These are phyloP conservation scores for Drosophila ustulata DNA, from an alignment of 2,888 invertebrate genomes.

Conservation along the genomic window DNA sequence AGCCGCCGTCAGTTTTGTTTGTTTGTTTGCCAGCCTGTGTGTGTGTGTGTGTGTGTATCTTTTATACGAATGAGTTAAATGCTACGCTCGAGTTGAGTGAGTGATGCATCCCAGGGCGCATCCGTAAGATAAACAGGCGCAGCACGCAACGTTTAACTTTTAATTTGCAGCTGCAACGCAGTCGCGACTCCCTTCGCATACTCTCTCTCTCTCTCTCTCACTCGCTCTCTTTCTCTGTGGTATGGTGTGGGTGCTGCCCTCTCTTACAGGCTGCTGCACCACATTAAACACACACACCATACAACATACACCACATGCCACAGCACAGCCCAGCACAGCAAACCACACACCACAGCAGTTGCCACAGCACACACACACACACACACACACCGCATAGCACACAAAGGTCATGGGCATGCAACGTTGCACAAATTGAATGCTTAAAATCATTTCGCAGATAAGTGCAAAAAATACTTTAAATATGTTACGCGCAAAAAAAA, in stretches of 20 bases:
- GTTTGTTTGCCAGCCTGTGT: constrained; percentile 38
- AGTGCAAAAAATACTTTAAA: constrained; percentile 26
- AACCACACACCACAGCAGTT: constrained; percentile 12
- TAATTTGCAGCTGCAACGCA: constrained; percentile 69
- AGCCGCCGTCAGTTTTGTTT: constrained; percentile 67
- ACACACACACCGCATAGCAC: constrained; percentile 1
- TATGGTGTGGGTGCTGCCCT: constrained; percentile 36
- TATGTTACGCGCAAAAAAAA: neutral
- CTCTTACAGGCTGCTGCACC: constrained; percentile 8
- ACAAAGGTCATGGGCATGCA: constrained; percentile 75
- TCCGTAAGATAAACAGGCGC: constrained; percentile 79
- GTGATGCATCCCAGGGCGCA: constrained; percentile 81
- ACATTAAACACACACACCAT: neutral
- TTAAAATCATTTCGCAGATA: constrained; percentile 50
- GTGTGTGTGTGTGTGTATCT: constrained; percentile 59
- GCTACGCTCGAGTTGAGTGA: constrained; percentile 79
- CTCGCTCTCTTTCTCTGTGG: constrained; percentile 19
- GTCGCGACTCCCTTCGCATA: constrained; percentile 15
- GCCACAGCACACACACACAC: constrained; percentile 3
- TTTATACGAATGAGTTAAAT: constrained; percentile 80
- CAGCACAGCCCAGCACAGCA: constrained; percentile 1
- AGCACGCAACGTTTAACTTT: constrained; percentile 82
- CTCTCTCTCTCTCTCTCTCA: neutral
- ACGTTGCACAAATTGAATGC: constrained; percentile 65
- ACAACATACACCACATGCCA: constrained; percentile 11